phyloP scores from a whole-genome alignment of 2,113 vertebrate species.

The Melanerpes formicivorus region DNA sequence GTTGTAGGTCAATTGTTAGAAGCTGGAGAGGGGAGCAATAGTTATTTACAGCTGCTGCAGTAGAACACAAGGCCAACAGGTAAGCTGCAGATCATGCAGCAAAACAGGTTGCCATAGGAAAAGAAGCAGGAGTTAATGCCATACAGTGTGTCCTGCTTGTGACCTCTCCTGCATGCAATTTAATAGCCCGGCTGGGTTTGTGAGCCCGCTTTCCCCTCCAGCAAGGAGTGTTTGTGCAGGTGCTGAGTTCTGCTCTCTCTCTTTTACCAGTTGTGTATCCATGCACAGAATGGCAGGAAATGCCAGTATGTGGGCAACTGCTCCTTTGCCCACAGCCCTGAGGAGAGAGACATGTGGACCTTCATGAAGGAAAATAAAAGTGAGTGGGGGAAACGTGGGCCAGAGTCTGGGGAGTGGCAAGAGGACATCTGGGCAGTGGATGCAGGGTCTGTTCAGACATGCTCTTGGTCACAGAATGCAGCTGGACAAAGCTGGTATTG shows the following conservation, averaged over 20 bases:
- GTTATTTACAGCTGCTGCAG: background rate
- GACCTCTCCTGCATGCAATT: background rate
- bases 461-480: background rate
- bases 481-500: background rate
- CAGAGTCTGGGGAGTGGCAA: background rate
- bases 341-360: slow-evolving; percentile 96
- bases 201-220: background rate
- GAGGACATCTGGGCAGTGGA: background rate
- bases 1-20: background rate
- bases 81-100: background rate
- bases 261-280: slow-evolving; percentile 85
- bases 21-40: background rate
- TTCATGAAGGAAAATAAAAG: slow-evolving; percentile 97
- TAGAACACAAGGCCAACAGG: background rate
- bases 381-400: slow-evolving; percentile 71
- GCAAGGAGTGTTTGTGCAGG: background rate
- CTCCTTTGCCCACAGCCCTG: slow-evolving; percentile 92
- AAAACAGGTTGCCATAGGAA: background rate
- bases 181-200: background rate
- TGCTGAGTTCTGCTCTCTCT: slow-evolving; percentile 15
- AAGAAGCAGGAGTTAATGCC: background rate
- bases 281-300: slow-evolving; percentile 88
- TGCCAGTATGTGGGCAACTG: slow-evolving; percentile 92
- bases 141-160: background rate
- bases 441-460: background rate